These are phyloP conservation scores for Pterophyllum scalare DNA, from an alignment of 2,113 vertebrate genomes.

Conservation along the genomic window DNA sequence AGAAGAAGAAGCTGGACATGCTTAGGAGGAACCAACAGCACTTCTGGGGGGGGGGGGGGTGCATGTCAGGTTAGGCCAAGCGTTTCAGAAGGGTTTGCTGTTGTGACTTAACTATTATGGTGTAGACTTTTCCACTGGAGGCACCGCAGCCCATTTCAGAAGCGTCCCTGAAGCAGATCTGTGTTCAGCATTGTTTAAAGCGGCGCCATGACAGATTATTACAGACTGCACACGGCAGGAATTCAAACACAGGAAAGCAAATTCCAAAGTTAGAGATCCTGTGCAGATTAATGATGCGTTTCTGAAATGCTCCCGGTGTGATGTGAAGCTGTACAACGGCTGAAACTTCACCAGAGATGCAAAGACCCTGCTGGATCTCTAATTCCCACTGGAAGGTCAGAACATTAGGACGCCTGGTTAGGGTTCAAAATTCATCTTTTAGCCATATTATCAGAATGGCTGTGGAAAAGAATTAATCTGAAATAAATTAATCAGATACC, in stretches of 20 bases:
- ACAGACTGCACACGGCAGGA: background rate
- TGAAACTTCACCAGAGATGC: background rate
- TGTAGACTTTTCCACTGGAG: background rate
- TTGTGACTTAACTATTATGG: background rate
- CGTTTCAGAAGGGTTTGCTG: background rate
- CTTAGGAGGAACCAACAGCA: background rate
- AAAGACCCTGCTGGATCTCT: background rate
- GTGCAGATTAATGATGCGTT: background rate
- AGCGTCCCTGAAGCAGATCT: background rate
- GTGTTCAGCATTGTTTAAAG: background rate
- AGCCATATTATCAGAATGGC: background rate
- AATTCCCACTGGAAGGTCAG: fast-evolving
- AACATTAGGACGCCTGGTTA: background rate
- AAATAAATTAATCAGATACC: background rate
- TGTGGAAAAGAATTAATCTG: background rate
- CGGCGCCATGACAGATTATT: background rate
- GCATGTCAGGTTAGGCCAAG: background rate
- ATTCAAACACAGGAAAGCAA: background rate
- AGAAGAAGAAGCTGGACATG: background rate
- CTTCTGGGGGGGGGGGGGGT: too few relatives aligned
- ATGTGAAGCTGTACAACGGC: background rate
- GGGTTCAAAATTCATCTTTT: background rate
- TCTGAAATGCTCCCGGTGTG: fast-evolving
- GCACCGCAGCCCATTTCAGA: too few relatives aligned
- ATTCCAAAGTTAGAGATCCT: background rate